Base-by-base conservation (phyloP, 2,888 invertebrate species). In the Perizoma flavofasciatum region DNA sequence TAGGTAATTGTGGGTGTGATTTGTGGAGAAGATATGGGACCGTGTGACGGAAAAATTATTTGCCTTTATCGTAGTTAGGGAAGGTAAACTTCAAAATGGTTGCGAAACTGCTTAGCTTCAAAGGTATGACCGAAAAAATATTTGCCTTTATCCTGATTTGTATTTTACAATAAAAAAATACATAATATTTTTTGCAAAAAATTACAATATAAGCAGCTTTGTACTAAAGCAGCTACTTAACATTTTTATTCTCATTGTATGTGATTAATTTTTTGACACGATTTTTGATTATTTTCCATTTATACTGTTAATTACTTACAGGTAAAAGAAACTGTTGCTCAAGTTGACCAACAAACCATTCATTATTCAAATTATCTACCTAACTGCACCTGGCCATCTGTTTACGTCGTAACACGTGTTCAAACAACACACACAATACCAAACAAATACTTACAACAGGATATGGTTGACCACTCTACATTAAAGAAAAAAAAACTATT, bases 321-420 rank as follows among this genome's bases (percentile, higher is more conserved):
- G 5, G 32, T 0, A 11, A 34, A 44, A 53, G n/a, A 22, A 56
- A 56, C 49, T 9, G 40, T 59, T 63, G 56, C 59, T 50, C 55
- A 61, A 62, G 50, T 45, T 62, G 55, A 63, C 61, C 62, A 55
- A 55, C 47, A 47, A 37, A 47, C 41, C 47, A 44, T 59, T 43
- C 43, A 5, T 43, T 51, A 45, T 51, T 59, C n/a, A 44, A 55
- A 60, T 54, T 57, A 46, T 10, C 22, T 22, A 37, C 37, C 6
- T 37, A 37, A 37, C 7, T 37, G 7, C 77, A 78, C 75, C 77
- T 77, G 78, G 77, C 63, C 37, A 55, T 22, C 35, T 75, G 68
- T 75, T 74, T 78, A 74, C 74, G 67, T 69, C 69, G 53, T 56
- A 76, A 80, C 79, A 78, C 76, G 78, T 76, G 79, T 77, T 71